Evolutionary conservation across 2,797 vertebrate species (phyloP), one percentile per base, ranked within the genome.

Genomic region (Artibeus lituratus): DNA sequence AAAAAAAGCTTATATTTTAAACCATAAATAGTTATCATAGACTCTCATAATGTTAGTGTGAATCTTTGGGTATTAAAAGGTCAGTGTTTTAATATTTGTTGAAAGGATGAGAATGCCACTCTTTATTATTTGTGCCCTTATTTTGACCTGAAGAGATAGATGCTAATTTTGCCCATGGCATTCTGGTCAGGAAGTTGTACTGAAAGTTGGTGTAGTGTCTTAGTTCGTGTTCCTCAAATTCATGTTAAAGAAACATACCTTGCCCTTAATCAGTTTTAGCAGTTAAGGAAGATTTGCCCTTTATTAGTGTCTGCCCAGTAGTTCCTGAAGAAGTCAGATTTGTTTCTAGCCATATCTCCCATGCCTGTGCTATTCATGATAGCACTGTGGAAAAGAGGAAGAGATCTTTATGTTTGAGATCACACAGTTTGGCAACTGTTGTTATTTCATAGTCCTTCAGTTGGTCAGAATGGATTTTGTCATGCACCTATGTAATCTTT

Each of bases 391-490:
- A 87, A 89, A 88, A 74, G n/a, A 91, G 6, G 49, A 87, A 72
- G 83, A 83, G 29, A 69, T 57, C n/a, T 81, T 85, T 51, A 44
- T 81, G 44, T 77, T 95, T 72, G 15, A 67, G n/a, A 74, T 78
- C 22, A 83, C 42, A 73, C 6, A 74, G 18, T 80, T 93, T 81
- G 32, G 24, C 29, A 74, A 37, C 0, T 67, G 2, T 78, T 67
- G 2, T 78, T 91, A 76, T 42, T 26, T 24, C 77, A 12, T 11
- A 53, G 26, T 80, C 47, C 47, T 89, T 91, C n/a, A 86, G 0
- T 70, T 87, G 35, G 5, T 73, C 55, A 87, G 65, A 90, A 26
- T 94, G 29, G n/a, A 69, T 96, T 96, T 96, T 92, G 12, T 78
- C 44, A 62, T 80, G 7, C 49, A 82, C 92, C 62, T 53, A 4